Percentiles rank a stretch among this genome's conserved stretches.
Conservation (phyloP, 1,140 invertebrate species). For the Apis florea region DNA sequence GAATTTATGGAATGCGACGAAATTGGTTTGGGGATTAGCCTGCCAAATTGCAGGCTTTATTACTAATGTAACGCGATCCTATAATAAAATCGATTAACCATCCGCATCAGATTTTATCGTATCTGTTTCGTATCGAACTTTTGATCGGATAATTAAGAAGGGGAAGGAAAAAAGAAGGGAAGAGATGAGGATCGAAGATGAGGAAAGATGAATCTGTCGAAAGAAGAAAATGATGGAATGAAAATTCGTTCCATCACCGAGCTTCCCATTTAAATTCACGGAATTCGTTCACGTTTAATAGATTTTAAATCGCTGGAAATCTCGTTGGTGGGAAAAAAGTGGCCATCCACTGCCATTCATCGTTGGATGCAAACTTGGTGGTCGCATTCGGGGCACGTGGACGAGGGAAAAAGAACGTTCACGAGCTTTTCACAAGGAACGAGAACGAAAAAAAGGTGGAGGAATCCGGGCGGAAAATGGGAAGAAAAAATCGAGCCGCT, state of each 20-base stretch:
- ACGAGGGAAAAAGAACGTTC: constrained; percentile 3
- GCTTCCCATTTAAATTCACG: constrained; percentile 3
- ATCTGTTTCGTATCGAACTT: too few species aligned
- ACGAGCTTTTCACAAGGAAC: neutral
- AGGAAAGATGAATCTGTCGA: neutral
- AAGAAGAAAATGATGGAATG: neutral
- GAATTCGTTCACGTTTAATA: constrained; percentile 27
- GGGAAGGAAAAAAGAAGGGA: too few species aligned
- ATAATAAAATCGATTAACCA: constrained; percentile 3
- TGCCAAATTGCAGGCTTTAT: constrained; percentile 10
- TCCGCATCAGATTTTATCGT: too few species aligned
- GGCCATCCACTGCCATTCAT: neutral
- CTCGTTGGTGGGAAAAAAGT: constrained; percentile 20
- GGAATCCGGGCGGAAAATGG: too few species aligned
- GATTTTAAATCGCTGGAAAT: constrained; percentile 18
- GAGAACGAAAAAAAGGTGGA: neutral
- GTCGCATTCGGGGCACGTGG: constrained; percentile 29
- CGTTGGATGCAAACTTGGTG: constrained; percentile 44
- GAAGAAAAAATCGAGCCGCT: neutral
- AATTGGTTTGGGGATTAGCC: neutral
- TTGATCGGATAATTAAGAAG: neutral
- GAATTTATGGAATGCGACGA: constrained; percentile 1
- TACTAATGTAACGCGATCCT: neutral
- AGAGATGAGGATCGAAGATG: too few species aligned
- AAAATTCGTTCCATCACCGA: neutral